Conservation (phyloP, 2,888 invertebrate genomes). For the Brachyptera putata region DNA sequence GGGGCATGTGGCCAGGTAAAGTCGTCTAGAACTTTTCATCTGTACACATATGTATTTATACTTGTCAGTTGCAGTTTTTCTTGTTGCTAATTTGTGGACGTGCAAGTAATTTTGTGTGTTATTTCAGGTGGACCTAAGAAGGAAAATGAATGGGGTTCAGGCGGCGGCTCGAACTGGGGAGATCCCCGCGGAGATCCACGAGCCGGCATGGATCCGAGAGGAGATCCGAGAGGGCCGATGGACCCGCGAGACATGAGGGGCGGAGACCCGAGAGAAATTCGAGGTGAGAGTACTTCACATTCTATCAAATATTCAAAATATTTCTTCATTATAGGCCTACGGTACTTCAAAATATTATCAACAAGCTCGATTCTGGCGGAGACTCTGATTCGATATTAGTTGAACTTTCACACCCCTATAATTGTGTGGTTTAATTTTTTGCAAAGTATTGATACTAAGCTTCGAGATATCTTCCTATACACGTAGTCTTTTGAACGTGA, state of each 20-base stretch:
- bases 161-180: constrained; percentile 48
- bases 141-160: constrained; percentile 60
- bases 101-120: neutral
- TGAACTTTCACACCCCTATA: no score
- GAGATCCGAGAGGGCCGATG: constrained; percentile 48
- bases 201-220: constrained; percentile 36
- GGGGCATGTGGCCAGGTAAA: constrained; percentile 46
- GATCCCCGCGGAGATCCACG: constrained; percentile 36
- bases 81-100: neutral
- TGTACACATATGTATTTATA: no score
- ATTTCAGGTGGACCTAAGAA: constrained; percentile 44
- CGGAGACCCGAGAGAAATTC: constrained; percentile 39
- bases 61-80: neutral
- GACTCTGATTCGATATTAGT: no score
- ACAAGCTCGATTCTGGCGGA: no score
- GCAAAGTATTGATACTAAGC: no score
- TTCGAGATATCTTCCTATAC: no score
- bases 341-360: no score
- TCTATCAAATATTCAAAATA: no score
- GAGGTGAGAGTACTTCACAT: constrained; percentile 18
- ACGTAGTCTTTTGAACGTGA: no score
- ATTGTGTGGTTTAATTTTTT: no score
- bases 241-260: constrained; percentile 58
- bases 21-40: constrained; percentile 1
- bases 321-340: no score